Conservation (phyloP, 35 echinoderm and acorn worm species). For the Stichopus chloronotus region DNA sequence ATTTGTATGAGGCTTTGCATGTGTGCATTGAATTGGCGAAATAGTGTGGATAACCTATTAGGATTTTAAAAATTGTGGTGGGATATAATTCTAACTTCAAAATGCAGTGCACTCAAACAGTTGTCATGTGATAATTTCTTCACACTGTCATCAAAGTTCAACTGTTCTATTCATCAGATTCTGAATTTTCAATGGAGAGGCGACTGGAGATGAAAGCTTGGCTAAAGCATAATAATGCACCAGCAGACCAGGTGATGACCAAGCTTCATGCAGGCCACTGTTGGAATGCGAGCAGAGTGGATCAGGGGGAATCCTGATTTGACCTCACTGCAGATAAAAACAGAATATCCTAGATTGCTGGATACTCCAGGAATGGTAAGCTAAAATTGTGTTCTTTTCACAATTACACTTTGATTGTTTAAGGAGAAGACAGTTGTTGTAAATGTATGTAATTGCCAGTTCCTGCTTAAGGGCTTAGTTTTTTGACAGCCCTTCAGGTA, state of each 20-base stretch:
- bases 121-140: too few relatives aligned
- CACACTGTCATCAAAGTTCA: too few relatives aligned
- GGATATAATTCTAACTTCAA: too few relatives aligned
- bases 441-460: neutral
- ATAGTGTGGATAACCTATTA: too few relatives aligned
- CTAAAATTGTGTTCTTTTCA: neutral
- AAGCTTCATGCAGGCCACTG: neutral
- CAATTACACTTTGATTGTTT: neutral
- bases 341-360: neutral
- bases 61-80: too few relatives aligned
- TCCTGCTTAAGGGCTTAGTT: neutral
- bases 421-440: neutral
- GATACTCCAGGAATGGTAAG: constrained; percentile 22
- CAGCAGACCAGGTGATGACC: neutral
- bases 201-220: constrained; percentile 25
- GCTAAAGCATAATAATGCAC: constrained; percentile 18
- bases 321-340: neutral
- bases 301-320: neutral
- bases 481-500: neutral
- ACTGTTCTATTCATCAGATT: constrained; percentile 17
- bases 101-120: too few relatives aligned
- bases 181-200: constrained; percentile 28
- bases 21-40: too few relatives aligned
- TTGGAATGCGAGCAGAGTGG: neutral
- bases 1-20: too few relatives aligned